Conservation (phyloP, 2,888 invertebrate genomes). For the Dasypogon diadema region DNA sequence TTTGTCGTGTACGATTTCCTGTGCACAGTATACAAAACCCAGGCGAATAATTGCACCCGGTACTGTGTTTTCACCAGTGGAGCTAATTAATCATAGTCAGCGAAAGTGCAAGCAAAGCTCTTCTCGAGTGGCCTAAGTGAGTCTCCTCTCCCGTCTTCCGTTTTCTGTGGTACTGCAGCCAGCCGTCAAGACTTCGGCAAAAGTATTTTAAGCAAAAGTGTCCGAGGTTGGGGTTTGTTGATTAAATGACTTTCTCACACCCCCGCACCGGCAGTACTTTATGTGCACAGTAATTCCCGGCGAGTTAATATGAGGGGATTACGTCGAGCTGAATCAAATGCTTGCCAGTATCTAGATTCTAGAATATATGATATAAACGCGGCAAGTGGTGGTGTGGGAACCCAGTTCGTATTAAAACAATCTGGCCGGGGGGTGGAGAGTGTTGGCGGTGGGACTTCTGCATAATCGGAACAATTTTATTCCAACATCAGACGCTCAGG, state of each 20-base stretch:
- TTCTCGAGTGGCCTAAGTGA: neutral
- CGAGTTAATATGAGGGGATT: neutral
- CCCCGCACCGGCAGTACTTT: neutral
- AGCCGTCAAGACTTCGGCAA: neutral
- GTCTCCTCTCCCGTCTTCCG: too few species aligned
- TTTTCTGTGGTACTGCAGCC: neutral
- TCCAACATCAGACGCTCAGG: neutral
- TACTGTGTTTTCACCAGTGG: neutral
- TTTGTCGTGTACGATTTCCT: neutral
- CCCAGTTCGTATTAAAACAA: too few species aligned
- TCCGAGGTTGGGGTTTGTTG: constrained; percentile 24
- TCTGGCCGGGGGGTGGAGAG: too few species aligned
- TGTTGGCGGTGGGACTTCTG: too few species aligned
- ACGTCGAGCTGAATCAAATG: neutral
- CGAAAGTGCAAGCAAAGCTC: constrained; percentile 36
- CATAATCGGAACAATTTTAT: constrained; percentile 3
- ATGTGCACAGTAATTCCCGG: neutral
- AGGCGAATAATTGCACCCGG: neutral
- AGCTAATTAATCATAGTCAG: constrained; percentile 15
- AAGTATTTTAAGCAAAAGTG: constrained; percentile 5
- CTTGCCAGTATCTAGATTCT: neutral
- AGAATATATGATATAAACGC: too few species aligned
- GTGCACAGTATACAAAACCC: neutral
- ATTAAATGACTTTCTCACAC: constrained; percentile 10
- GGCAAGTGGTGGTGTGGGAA: too few species aligned